Evolutionary conservation across 2,797 vertebrate species (phyloP), one percentile per base, ranked within the genome.

Genomic region (Florisuga fusca): DNA sequence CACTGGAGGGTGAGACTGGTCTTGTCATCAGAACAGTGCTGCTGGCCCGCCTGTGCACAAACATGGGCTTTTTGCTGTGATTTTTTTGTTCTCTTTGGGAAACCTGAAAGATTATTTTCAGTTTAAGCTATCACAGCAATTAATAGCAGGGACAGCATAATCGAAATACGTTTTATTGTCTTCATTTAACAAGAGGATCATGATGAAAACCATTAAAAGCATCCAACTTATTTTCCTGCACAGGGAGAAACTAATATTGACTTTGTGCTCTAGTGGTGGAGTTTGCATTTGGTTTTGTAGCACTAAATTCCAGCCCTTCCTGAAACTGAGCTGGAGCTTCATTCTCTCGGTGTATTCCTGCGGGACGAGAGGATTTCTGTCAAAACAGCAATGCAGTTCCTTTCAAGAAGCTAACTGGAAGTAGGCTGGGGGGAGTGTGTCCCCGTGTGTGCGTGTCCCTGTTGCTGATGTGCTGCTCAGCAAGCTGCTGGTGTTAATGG

Each of bases 1-100:
- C 33, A 31, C 26, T 17, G 43, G 75, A 66, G 71, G 50, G 23
- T 46, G 77, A 88, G 94, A 6, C 29, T 7, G 50, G n/a, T 27
- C 20, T n/a, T 2, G 3, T 6, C 0, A 0, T 4, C 48, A 29
- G 72, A n/a, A 2, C 1, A 1, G 55, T 0, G 0, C 63, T 76
- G 41, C 74, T 63, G 62, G 67, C 41, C 17, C 41, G 0, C 18
- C 11, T 27, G 26, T 29, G 78, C 33, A 7, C 55, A 46, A 18
- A 7, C 17, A 1, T 1, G 9, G 38, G 11, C 38, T 64, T 83
- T 45, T 11, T 27, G 22, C 31, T 0, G 0, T 12, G 20, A 3
- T 10, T 69, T 76, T 58, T 46, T 25, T 41, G 38, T 41, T 71
- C 68, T 41, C 0, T 58, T 62, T 73, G 69, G 25, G 71, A 74